Evolutionary conservation across 2,797 vertebrate species (phyloP), one percentile per base, ranked within the genome.

Genomic region (Coranthus polyacanthus): DNA sequence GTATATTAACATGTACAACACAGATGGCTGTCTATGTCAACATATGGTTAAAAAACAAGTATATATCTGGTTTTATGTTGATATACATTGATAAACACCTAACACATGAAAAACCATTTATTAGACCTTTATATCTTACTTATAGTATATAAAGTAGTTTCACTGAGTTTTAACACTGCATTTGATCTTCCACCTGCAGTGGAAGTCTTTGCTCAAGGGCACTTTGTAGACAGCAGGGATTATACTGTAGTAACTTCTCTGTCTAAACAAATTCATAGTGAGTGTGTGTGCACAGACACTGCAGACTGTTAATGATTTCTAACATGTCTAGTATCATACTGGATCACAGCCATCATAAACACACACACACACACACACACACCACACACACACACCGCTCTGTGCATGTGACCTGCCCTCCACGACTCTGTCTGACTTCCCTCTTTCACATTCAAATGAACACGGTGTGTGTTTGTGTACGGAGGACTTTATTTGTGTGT

Each of bases 361-460:
- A 55, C 51, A 65, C 46, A 50, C 45, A 46, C 45, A 42, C 21
- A 50, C 59, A 43, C 52, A 61, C 47, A 53, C 61, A 50, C 44
- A 58, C 49, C 46, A 41, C 51, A 58, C 64, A 64, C 63, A 59
- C 42, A 45, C 43, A 43, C 17, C 59, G 17, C 12, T 16, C 26
- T 59, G 34, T 62, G 53, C 61, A 43, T 45, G 70, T 76, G 78
- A 87, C 85, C 84, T 77, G 57, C 79, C 65, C 77, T 69, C 15
- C 51, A 61, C 13, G 56, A 78, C 57, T 44, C 68, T 63, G 78
- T 78, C 75, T 86, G 78, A 77, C 85, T 84, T 79, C 46, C 61
- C 56, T 79, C 55, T 90, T 89, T 90, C 77, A 83, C 81, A 87
- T 90, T 84, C 64, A 89, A 87, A 88, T 89, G 68, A 62, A 0